Conservation (phyloP, 2,113 vertebrate genomes). For the Scophthalmus maximus region DNA sequence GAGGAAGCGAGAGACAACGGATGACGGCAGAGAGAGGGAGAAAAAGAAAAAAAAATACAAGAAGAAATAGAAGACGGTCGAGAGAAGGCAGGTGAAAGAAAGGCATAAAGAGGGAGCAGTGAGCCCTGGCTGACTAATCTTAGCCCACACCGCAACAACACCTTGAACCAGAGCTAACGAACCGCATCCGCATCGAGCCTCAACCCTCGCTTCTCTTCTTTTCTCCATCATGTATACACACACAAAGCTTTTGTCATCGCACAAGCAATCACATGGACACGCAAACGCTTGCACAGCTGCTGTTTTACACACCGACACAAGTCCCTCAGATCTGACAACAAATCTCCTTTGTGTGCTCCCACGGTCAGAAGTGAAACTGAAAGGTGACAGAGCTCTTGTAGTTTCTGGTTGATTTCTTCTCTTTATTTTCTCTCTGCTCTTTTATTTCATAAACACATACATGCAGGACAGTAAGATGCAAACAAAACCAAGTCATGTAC, state of each 20-base stretch:
- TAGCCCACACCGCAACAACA: slow-evolving; percentile 34
- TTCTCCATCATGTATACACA: slow-evolving; percentile 3
- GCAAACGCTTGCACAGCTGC: background rate
- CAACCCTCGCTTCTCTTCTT: slow-evolving; percentile 1
- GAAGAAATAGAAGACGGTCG: slow-evolving; percentile 1
- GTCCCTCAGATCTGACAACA: background rate
- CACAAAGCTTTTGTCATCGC: background rate
- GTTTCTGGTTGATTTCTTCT: background rate
- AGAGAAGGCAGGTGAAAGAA: slow-evolving; percentile 31
- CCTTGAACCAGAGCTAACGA: slow-evolving; percentile 66
- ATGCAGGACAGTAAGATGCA: too few species aligned
- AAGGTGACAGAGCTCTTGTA: background rate
- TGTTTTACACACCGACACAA: background rate
- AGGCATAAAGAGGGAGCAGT: slow-evolving; percentile 46
- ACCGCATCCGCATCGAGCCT: slow-evolving; percentile 39
- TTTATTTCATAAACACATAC: slow-evolving; percentile 7
- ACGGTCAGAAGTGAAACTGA: background rate
- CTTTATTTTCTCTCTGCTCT: background rate
- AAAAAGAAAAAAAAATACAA: slow-evolving; percentile 32
- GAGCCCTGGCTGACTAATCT: slow-evolving; percentile 64
- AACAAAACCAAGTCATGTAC: background rate
- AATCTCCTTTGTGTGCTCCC: too few species aligned
- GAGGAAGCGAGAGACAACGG: background rate
- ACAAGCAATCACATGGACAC: background rate
- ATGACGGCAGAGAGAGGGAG: slow-evolving; percentile 1